Base-by-base conservation (phyloP, 2,113 vertebrate species). In the Halcyon senegalensis region DNA sequence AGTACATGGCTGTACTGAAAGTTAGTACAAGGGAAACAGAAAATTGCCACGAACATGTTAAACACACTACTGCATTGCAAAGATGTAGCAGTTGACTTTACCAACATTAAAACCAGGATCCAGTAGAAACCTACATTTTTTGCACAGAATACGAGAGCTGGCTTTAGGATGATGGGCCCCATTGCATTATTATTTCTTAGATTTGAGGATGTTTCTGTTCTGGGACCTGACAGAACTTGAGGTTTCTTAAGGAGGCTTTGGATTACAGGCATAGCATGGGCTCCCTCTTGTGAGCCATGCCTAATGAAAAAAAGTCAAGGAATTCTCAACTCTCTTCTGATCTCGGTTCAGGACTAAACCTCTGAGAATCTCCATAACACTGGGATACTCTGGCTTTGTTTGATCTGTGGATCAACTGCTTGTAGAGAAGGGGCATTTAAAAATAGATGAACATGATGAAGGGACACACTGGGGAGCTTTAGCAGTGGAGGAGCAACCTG, bases 371-470 rank as follows among this genome's bases (percentile, higher is more conserved):
- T 93, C 88, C 48, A 14, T 83, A 91, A 92, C 46, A 50, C 86
- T 89, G 48, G 37, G 74, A 84, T 48, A 91, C 75, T 92, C 90
- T 58, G 69, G 74, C 44, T 87, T 87, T 41, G 10, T 84, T 92
- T 93, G 94, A 96, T 95, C 92, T 95, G 68, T 94, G 90, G 88
- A 95, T 97, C 96, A 96, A 64, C 84, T 96, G 86, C 93, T 96
- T 97, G 92, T 90, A 87, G 85, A 96, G 94, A 96, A 95, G 77
- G 35, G 80, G 76, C 69, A 87, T 91, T 89, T 94, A 93, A 97
- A 96, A 97, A 97, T 92, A 97, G 75, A 75, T 91, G 84, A 96
- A 90, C 64, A 55, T 8, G 48, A 84, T 93, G 91, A 95, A 97
- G 39, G 27, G 58, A 69, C 43, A 64, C 31, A 28, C 70, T 88